Base-by-base conservation (phyloP, 2,797 vertebrate species). In the Dicrostonyx torquatus region DNA sequence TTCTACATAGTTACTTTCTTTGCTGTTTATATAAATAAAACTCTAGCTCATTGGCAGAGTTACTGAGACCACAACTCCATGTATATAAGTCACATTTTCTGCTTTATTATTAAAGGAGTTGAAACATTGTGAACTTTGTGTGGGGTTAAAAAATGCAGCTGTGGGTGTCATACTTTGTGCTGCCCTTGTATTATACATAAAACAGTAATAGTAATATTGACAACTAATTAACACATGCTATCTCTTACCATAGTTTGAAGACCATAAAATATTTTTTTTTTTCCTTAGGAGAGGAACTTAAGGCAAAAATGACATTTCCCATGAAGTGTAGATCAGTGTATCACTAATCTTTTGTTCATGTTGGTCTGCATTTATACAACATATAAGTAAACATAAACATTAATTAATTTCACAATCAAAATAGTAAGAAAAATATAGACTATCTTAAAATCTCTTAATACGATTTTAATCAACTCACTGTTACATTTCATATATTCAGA, bases 371-470 rank as follows among this genome's bases (percentile, higher is more conserved):
- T 78, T 83, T 91, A 70, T 88, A 58, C 6, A 45, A 22, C 5
- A 2, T 58, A 62, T 6, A 24, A 58, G 22, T 76, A 87, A 34
- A 50, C 18, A 34, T 58, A 43, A 88, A 48, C 31, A 60, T 45
- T 34, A 60, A 76, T n/a, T 45, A 40, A 24, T 82, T 94, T 84
- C 72, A 64, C 22, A 83, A 53, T 86, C 11, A 79, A 8, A 90
- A 24, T 40, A 93, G 75, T 90, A 31, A 77, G 11, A 80, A 92
- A 58, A 70, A 6, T 79, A 40, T 4, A 29, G 24, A 1, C 6
- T 89, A 76, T 76, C 82, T 48, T 90, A 34, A 83, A 90, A 78
- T 5, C 6, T 85, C 8, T 62, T 66, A 94, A 68, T 43, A 90
- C 55, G 76, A 62, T 68, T 31, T 60, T 92, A 89, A 48, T 29